phyloP scores from a whole-genome alignment of 2,888 invertebrate genomes.

The Zhengitettix transpicula region DNA sequence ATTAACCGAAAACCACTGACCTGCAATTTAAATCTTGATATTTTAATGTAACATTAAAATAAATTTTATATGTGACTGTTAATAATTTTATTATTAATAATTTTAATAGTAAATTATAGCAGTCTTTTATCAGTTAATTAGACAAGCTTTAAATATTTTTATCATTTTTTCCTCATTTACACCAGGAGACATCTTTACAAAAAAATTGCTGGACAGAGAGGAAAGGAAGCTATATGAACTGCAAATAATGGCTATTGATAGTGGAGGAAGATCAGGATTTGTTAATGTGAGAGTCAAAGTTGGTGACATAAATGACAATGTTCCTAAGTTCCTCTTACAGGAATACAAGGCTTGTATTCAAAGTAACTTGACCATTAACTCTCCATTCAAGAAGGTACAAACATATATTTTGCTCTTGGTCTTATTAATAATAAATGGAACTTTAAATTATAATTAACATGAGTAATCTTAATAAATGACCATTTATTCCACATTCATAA shows the following conservation, averaged over 20 bases:
- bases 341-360: constrained; percentile 63
- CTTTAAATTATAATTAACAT: no score
- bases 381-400: constrained; percentile 39
- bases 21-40: no score
- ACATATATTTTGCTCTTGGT: background rate
- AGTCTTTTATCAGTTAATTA: background rate
- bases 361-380: constrained; percentile 36
- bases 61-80: no score
- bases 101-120: background rate
- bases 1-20: no score
- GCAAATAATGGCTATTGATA: constrained; percentile 67
- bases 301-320: constrained; percentile 68
- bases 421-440: background rate
- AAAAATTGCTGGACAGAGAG: constrained; percentile 59
- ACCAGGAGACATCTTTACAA: constrained; percentile 46
- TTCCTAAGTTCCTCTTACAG: constrained; percentile 55
- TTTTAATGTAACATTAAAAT: no score
- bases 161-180: constrained; percentile 28
- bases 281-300: constrained; percentile 63
- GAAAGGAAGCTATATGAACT: constrained; percentile 50
- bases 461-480: no score
- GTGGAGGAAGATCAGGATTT: constrained; percentile 60
- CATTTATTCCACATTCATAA: no score
- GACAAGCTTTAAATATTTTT: background rate
- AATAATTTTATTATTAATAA: background rate